A percentile compares a stretch with the other conserved stretches of the same genome.
These are phyloP conservation scores for Brachycybe producta DNA, from an alignment of 2,888 invertebrate genomes.

Conservation along the genomic window DNA sequence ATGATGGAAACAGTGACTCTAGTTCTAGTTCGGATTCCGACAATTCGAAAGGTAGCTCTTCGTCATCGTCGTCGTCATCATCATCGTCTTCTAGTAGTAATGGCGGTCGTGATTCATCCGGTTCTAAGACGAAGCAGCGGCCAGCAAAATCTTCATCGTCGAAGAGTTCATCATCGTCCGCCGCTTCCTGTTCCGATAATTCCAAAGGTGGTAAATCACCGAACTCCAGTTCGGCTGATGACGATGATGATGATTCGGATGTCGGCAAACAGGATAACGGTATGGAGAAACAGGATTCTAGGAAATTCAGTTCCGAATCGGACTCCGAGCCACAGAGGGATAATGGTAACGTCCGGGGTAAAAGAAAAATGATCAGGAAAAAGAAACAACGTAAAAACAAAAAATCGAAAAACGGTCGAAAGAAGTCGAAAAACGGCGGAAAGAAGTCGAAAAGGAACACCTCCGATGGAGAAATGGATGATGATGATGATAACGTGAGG, in stretches of 20 bases:
- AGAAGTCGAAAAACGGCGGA: not conserved
- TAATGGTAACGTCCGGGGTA: too few species aligned
- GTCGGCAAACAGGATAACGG: not conserved
- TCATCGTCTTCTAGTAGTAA: not conserved
- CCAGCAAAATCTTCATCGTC: too few species aligned
- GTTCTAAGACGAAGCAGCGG: too few species aligned
- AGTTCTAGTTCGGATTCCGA: not conserved
- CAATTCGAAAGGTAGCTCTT: not conserved
- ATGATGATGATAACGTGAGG: constrained; percentile 8
- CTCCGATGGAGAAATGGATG: not conserved
- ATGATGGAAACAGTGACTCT: too few species aligned
- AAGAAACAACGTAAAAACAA: constrained; percentile 17
- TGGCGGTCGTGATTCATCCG: not conserved
- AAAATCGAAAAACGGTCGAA: too few species aligned
- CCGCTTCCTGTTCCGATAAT: not conserved
- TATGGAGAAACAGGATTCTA: not conserved
- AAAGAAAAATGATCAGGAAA: too few species aligned
- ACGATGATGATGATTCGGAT: not conserved
- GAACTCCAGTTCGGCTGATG: not conserved
- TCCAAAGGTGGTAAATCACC: not conserved
- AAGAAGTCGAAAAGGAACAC: not conserved
- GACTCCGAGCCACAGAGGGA: too few species aligned
- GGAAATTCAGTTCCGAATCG: too few species aligned
- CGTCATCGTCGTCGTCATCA: constrained; percentile 14
- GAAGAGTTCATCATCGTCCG: too few species aligned